Conservation (phyloP, 30 jellyfish, hydroid and myxozoan species). For the Aurelia coerulea region DNA sequence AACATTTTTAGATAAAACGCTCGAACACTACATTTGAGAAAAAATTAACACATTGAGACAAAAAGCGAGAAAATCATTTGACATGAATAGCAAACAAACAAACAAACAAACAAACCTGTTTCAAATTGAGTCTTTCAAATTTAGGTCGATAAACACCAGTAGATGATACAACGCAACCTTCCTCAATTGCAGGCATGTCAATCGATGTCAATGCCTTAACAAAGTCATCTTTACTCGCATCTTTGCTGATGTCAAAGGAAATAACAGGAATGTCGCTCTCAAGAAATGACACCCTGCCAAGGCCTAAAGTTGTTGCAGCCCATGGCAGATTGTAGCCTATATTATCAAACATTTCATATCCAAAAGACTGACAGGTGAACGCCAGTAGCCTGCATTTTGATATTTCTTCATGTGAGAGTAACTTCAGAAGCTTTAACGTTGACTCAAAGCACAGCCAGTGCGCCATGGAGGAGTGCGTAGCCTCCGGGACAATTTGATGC, state of each 20-base stretch:
- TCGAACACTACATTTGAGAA: no score
- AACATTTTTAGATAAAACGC: no score
- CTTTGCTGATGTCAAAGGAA: slow-evolving; percentile 27
- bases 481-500: background rate
- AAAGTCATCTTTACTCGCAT: slow-evolving; percentile 43
- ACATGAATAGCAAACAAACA: no score
- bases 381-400: slow-evolving; percentile 25
- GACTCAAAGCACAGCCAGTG: slow-evolving; percentile 74
- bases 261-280: slow-evolving; percentile 59
- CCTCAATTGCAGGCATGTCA: slow-evolving; percentile 25
- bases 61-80: no score
- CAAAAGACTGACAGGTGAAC: slow-evolving; percentile 29
- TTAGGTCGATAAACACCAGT: slow-evolving; percentile 12
- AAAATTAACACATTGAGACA: no score
- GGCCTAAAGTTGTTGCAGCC: slow-evolving; percentile 68
- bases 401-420: slow-evolving; percentile 1
- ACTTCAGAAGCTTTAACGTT: slow-evolving; percentile 42
- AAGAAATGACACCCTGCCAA: slow-evolving; percentile 51
- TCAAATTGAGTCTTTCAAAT: background rate
- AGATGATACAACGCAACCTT: slow-evolving; percentile 37
- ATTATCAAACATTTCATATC: slow-evolving; percentile 1
- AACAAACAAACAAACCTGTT: background rate
- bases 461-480: slow-evolving; percentile 26
- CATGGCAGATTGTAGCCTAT: slow-evolving; percentile 35
- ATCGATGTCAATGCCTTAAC: slow-evolving; percentile 16